Evolutionary conservation across 2,113 vertebrate species (phyloP), one percentile per base, ranked within the genome.

Genomic region (Aix galericulata): DNA sequence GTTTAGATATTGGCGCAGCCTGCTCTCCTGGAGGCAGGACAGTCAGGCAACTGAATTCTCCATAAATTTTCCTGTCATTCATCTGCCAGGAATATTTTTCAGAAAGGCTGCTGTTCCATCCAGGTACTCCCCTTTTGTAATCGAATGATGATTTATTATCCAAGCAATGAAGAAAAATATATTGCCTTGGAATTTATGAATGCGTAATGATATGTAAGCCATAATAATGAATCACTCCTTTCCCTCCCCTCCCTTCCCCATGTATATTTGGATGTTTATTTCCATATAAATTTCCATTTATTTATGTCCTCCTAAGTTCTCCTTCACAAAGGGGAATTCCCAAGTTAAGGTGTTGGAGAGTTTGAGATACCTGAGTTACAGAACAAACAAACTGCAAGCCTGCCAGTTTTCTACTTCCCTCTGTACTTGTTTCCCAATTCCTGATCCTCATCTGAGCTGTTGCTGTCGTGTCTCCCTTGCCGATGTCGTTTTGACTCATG

Each of bases 81-180:
- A 96, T 46, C 80, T 97, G 64, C 74, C 95, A 92, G 81, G 21
- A 62, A 44, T 73, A 77, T 79, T 97, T 93, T 92, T 89, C 88
- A 95, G 89, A 95, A 95, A 95, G 36, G n/a, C 67, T 82, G 77
- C 59, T 73, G 34, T 85, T 96, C 90, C 80, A 81, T 95, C 82
- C 92, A 94, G 76, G 80, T 92, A 86, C 40, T 96, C 94, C 66
- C 60, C 44, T 73, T 96, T 94, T 88, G 44, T 67, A 97, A 83
- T 69, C 17, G 7, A 93, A 82, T 82, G 38, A 78, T 93, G 82
- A 95, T 97, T 94, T 96, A 94, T 96, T 92, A 93, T 27, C 87
- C 82, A 81, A 94, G 84, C 75, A 97, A 94, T 60, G 85, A 86
- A 95, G 60, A 95, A 95, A 96, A 96, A 94, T 88, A 82, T 89